phyloP scores from a whole-genome alignment of 2,113 vertebrate genomes.

The Grammomys dolichurus region DNA sequence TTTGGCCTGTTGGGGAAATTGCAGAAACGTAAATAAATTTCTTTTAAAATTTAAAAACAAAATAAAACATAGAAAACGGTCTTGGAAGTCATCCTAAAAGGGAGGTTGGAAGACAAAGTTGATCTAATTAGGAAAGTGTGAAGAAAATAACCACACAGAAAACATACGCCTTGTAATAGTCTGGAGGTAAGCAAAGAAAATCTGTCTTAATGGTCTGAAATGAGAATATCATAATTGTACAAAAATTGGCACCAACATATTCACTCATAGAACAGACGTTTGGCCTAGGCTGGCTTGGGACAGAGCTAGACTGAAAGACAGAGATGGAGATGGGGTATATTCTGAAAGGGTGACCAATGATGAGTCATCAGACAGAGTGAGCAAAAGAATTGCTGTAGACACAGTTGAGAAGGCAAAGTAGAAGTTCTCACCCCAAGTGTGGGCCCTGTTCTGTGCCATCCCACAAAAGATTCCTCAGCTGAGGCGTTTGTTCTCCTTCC shows the following conservation, averaged over 20 bases:
- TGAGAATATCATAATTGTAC: slow-evolving; percentile 17
- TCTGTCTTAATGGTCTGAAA: slow-evolving; percentile 49
- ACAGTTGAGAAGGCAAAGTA: not conserved
- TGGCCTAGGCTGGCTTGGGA: not conserved
- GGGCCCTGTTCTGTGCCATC: not conserved
- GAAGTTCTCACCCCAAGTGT: not conserved
- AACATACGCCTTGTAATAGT: slow-evolving; percentile 31
- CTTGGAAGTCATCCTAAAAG: slow-evolving; percentile 57
- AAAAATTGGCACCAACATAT: not conserved
- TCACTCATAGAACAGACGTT: slow-evolving; percentile 6
- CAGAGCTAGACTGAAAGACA: not conserved
- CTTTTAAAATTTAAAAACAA: not conserved
- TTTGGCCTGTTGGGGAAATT: not conserved
- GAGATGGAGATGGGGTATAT: rapidly evolving
- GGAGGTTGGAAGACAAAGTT: slow-evolving; percentile 43
- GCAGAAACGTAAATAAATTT: slow-evolving; percentile 6
- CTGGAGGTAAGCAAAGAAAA: slow-evolving; percentile 59
- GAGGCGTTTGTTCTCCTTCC: not conserved
- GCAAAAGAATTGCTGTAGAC: not conserved
- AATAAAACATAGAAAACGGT: not conserved
- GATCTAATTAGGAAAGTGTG: slow-evolving; percentile 69
- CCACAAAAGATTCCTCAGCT: not conserved
- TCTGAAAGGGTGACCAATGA: not conserved
- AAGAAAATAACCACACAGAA: slow-evolving; percentile 69
- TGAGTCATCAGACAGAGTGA: not conserved